phyloP scores from a whole-genome alignment of 2,888 invertebrate species.

The Rhamphomyia laevipes region DNA sequence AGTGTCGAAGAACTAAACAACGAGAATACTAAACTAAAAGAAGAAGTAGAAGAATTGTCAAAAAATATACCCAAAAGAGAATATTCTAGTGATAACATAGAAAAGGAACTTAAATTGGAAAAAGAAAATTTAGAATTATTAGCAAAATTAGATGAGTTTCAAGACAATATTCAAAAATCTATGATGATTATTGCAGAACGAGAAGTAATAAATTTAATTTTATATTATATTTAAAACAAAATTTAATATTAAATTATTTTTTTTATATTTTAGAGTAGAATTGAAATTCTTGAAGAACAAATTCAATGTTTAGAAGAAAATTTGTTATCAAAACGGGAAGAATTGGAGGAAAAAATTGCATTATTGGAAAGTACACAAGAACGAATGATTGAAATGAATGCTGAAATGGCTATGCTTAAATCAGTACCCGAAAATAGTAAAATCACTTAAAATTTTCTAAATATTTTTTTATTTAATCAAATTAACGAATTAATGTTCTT shows the following conservation, averaged over 20 bases:
- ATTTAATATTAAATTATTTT: not conserved
- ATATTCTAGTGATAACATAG: conserved; percentile 14
- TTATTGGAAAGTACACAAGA: conserved; percentile 33
- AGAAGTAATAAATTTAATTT: conserved; percentile 21
- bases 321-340: conserved; percentile 29
- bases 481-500: conserved; percentile 7
- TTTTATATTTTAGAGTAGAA: conserved; percentile 22
- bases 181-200: conserved; percentile 28
- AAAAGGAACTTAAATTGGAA: conserved; percentile 20
- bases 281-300: conserved; percentile 32
- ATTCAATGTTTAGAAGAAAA: conserved; percentile 32
- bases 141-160: conserved; percentile 26
- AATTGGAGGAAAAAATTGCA: conserved; percentile 31
- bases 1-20: conserved; percentile 4
- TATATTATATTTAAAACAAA: not conserved
- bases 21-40: conserved; percentile 8
- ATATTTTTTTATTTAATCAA: not conserved
- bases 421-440: conserved; percentile 27
- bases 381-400: conserved; percentile 30
- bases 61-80: not conserved
- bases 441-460: not conserved
- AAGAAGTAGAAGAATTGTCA: conserved; percentile 10
- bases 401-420: conserved; percentile 27
- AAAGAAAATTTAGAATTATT: conserved; percentile 28
- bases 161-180: conserved; percentile 21